Evolutionary conservation across 2,888 invertebrate species (phyloP).

Genomic region (Noctua fimbriata): DNA sequence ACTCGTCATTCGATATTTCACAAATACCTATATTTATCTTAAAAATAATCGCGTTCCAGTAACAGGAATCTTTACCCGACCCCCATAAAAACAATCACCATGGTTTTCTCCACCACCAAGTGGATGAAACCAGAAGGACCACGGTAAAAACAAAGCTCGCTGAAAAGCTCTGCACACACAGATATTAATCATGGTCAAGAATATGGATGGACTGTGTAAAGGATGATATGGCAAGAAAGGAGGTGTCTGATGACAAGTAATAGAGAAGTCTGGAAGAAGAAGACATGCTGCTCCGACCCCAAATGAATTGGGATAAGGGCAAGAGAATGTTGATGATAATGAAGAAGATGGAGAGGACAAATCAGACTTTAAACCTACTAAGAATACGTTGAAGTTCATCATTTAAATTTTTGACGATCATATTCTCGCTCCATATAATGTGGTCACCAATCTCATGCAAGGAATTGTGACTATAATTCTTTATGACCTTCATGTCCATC

Average conservation of each 20-base stretch:
- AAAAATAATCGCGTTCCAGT: constrained; percentile 42
- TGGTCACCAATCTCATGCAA: too few species aligned
- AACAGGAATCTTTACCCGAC: constrained; percentile 46
- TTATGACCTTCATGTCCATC: neutral
- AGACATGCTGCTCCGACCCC: too few species aligned
- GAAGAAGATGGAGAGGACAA: neutral
- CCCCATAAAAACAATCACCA: constrained; percentile 61
- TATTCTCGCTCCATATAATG: neutral
- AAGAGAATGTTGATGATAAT: neutral
- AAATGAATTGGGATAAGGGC: too few species aligned
- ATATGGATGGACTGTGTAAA: too few species aligned
- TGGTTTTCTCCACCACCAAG: neutral
- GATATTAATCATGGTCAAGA: neutral
- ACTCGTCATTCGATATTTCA: constrained; percentile 9
- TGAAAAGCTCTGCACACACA: neutral
- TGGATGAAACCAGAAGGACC: constrained; percentile 13
- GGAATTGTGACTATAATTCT: neutral
- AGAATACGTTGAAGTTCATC: neutral
- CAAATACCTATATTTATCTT: constrained; percentile 42
- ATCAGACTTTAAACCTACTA: neutral
- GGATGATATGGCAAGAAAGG: too few species aligned
- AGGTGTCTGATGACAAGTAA: too few species aligned
- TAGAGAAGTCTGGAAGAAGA: too few species aligned
- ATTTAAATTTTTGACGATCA: neutral
- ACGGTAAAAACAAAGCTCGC: neutral